phyloP scores from a whole-genome alignment of 2,113 vertebrate species.

The Atrichornis clamosus region DNA sequence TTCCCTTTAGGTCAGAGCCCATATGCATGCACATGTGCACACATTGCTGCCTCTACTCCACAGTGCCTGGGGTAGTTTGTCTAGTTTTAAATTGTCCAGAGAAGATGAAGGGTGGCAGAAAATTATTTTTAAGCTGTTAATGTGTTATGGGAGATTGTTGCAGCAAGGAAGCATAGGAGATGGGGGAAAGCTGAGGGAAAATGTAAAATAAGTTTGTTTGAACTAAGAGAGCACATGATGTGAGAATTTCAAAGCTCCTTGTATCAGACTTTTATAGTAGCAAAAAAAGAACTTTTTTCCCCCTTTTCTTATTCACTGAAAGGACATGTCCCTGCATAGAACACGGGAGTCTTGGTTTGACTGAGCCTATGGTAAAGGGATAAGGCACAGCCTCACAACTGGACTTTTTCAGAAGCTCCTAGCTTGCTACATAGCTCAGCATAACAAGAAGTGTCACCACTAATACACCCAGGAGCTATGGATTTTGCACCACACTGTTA shows the following conservation, averaged over 20 bases:
- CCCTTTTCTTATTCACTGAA: background rate
- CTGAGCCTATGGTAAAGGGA: background rate
- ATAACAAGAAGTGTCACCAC: background rate
- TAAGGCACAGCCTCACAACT: background rate
- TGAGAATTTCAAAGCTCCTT: background rate
- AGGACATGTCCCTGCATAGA: background rate
- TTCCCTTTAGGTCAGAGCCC: background rate
- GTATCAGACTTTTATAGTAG: background rate
- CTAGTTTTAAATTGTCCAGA: constrained; percentile 7
- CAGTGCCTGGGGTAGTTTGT: background rate
- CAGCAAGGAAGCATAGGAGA: background rate
- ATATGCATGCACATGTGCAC: background rate
- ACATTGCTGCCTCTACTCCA: background rate
- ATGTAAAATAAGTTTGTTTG: background rate
- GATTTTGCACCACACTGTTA: background rate
- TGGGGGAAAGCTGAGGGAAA: background rate
- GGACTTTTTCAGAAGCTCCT: background rate
- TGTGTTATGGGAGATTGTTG: background rate
- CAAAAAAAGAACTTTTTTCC: background rate
- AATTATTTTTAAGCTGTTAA: constrained; percentile 34
- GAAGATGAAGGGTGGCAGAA: constrained; percentile 20
- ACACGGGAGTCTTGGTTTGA: background rate
- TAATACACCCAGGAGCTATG: background rate
- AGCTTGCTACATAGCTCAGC: background rate
- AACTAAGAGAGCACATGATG: background rate